These are phyloP conservation scores for Tupaia chinensis DNA, from an alignment of 2,113 vertebrate genomes.

Conservation along the genomic window DNA sequence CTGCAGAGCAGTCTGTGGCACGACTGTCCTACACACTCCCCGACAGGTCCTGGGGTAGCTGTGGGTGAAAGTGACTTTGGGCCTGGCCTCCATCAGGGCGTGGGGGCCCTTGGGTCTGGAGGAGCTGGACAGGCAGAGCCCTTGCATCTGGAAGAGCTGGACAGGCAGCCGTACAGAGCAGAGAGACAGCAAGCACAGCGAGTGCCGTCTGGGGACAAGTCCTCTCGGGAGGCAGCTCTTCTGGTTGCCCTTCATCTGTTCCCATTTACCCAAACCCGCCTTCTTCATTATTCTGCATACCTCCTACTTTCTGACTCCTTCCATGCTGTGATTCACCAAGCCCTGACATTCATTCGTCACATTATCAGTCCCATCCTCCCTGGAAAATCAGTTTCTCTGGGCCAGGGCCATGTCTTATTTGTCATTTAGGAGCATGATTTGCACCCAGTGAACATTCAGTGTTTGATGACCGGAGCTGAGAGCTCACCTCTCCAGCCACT, in stretches of 20 bases:
- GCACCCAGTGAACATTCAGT: rapidly evolving
- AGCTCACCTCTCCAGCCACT: rapidly evolving
- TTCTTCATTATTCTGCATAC: rapidly evolving
- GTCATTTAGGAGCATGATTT: rapidly evolving
- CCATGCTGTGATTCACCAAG: rapidly evolving
- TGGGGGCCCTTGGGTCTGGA: rapidly evolving
- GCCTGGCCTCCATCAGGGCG: background rate
- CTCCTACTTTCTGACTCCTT: no score
- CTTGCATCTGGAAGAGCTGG: no score
- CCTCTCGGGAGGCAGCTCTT: background rate
- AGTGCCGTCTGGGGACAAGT: rapidly evolving
- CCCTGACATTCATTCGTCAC: rapidly evolving
- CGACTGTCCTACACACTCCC: rapidly evolving
- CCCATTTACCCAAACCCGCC: background rate
- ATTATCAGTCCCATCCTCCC: rapidly evolving
- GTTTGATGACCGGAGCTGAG: rapidly evolving
- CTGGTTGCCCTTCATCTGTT: rapidly evolving
- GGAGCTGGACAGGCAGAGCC: no score
- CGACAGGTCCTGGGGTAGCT: rapidly evolving
- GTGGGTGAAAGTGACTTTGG: rapidly evolving
- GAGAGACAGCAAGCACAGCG: rapidly evolving
- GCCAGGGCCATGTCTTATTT: rapidly evolving
- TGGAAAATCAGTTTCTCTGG: rapidly evolving
- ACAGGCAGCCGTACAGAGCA: no score
- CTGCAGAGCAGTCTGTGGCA: background rate